These are phyloP conservation scores for Dermatophagoides farinae DNA, from an alignment of 1,140 invertebrate species.

Conservation along the genomic window DNA sequence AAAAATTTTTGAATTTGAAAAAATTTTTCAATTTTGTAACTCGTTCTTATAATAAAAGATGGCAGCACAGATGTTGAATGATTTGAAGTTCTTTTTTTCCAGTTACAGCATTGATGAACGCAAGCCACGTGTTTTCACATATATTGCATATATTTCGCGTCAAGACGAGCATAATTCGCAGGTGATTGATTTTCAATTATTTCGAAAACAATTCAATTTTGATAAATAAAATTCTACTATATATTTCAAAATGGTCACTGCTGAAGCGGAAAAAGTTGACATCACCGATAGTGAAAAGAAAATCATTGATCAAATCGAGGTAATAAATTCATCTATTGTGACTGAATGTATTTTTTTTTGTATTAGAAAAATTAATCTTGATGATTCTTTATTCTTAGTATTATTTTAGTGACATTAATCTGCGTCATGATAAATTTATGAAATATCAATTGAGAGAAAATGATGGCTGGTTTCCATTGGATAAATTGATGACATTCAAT, in stretches of 20 bases:
- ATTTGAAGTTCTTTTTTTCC: too few species aligned
- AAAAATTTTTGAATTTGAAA: too few species aligned
- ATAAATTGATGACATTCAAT: conserved; percentile 68
- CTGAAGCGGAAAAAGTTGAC: not conserved
- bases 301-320: conserved; percentile 2
- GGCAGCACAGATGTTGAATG: too few species aligned
- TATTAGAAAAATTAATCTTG: not conserved
- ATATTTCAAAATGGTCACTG: not conserved
- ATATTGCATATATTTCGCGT: not conserved
- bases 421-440: conserved; percentile 71
- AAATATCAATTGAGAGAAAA: conserved; percentile 57
- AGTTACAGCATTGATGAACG: too few species aligned
- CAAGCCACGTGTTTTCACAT: not conserved
- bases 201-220: not conserved
- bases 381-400: conserved; percentile 32
- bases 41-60: too few species aligned
- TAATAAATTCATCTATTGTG: not conserved
- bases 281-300: not conserved
- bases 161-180: not conserved
- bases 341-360: not conserved
- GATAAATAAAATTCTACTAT: not conserved
- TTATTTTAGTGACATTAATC: conserved; percentile 66
- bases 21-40: too few species aligned
- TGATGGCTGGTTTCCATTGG: conserved; percentile 66
- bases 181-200: not conserved